These are phyloP conservation scores for Tetrax tetrax DNA, from an alignment of 2,113 vertebrate species.

Conservation along the genomic window DNA sequence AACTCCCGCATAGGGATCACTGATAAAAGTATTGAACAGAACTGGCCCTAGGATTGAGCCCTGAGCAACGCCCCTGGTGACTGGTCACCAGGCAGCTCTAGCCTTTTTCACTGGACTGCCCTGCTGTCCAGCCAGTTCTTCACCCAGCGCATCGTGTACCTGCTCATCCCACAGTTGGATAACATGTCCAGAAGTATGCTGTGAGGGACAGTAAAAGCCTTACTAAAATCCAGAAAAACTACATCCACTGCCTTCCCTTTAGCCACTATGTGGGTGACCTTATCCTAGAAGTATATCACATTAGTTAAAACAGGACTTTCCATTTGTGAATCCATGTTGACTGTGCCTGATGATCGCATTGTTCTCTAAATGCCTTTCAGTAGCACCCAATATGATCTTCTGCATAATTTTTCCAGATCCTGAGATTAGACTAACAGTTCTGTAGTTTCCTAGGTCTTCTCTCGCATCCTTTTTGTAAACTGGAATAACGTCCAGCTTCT, in stretches of 20 bases:
- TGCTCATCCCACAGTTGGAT: too few relatives aligned
- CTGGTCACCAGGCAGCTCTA: too few relatives aligned
- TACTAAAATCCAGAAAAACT: neutral
- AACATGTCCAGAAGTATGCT: too few relatives aligned
- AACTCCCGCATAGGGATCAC: too few relatives aligned
- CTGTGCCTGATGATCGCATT: neutral
- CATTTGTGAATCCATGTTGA: rapidly evolving
- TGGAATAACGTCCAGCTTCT: neutral
- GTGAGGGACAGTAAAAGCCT: neutral
- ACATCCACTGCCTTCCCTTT: neutral
- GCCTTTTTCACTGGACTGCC: too few relatives aligned
- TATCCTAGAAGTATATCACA: neutral
- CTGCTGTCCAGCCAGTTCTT: too few relatives aligned
- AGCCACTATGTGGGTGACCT: neutral
- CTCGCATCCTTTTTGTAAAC: neutral
- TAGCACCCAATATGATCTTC: neutral
- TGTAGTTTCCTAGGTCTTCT: neutral
- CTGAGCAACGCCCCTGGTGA: too few relatives aligned
- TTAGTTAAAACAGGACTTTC: neutral
- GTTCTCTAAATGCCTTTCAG: neutral
- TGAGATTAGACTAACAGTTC: neutral
- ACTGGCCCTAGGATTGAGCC: too few relatives aligned
- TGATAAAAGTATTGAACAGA: too few relatives aligned
- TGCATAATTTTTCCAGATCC: neutral
- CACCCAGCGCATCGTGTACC: too few relatives aligned